Evolutionary conservation across 2,888 invertebrate genomes (phyloP), one percentile per base, ranked within the genome.

Genomic region (Strigamia transsilvanica): DNA sequence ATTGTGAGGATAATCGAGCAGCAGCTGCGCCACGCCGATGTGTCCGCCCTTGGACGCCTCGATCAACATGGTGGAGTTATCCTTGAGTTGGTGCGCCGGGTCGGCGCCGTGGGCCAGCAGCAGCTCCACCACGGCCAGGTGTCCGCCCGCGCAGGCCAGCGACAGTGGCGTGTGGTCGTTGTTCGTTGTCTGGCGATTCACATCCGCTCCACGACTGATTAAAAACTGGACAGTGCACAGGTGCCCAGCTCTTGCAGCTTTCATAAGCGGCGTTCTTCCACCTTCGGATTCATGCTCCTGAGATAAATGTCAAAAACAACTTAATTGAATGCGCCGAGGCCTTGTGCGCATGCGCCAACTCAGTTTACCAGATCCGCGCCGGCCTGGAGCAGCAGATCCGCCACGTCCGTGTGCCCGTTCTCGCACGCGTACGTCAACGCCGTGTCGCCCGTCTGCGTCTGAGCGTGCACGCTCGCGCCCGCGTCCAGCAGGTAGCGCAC

Each of bases 1-100:
- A 88, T 94, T 92, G 87, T 95, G 95, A 41, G 97, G 97, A 90
- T 94, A 98, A 89, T 99, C 98, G 85, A 99, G 91, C 85, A 99
- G 90, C 86, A 98, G 90, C 89, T 97, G 96, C 83, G 99, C 98
- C 83, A 99, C 97, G 85, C 93, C 93, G 27, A 97, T 97, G 89
- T 99, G 98, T 0, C 99, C 99, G 80, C 98, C 98, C 89, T 98
- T 98, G 79, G 99, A 95, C 80, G 98, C 99, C 89, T 99, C 99
- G 86, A 99, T 98, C 85, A 99, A 91, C 94, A 98, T 99, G 82
- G 98, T 98, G 83, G 97, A 97, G 88, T 98, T 98, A 90, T 99
- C 99, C 92, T 98, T 98, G 80, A 99, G 92, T 90, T 96, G 97
- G 90, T 98, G 96, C 89, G 95, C 95, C 80, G 97, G 97, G 90